These are phyloP conservation scores for Xestobium rufovillosum DNA, from an alignment of 2,888 invertebrate genomes.

Conservation along the genomic window DNA sequence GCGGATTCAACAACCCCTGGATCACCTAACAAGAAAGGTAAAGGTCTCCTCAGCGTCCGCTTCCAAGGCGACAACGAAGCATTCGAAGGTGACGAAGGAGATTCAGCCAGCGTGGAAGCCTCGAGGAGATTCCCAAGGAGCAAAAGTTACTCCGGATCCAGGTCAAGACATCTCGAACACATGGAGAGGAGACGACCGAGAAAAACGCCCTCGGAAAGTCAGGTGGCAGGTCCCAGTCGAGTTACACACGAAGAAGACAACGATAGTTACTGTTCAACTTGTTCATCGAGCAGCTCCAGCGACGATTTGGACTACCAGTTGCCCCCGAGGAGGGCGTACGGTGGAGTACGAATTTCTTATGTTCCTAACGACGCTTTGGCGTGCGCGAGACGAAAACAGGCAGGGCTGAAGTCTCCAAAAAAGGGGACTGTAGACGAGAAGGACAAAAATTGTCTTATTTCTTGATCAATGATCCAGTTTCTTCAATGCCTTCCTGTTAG, in stretches of 20 bases:
- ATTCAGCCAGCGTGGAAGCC: conserved; percentile 34
- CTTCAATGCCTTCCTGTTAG: no score
- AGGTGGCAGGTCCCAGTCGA: conserved; percentile 32
- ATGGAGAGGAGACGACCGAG: conserved; percentile 33
- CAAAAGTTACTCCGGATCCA: conserved; percentile 48
- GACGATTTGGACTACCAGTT: conserved; percentile 82
- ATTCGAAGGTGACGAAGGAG: conserved; percentile 42
- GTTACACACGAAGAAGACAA: conserved; percentile 55
- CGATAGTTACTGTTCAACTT: conserved; percentile 82
- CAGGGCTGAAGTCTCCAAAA: conserved; percentile 39
- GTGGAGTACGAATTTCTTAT: conserved; percentile 84
- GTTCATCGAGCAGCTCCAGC: conserved; percentile 77
- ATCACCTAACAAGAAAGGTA: conserved; percentile 38
- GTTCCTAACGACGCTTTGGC: conserved; percentile 88
- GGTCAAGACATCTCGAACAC: conserved; percentile 38
- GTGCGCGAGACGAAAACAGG: conserved; percentile 64
- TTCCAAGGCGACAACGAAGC: conserved; percentile 49
- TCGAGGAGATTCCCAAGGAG: conserved; percentile 44
- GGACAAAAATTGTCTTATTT: conserved; percentile 78
- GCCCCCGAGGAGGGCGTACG: conserved; percentile 75
- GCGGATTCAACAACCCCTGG: conserved; percentile 35
- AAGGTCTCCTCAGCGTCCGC: conserved; percentile 45
- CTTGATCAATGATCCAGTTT: conserved; percentile 53
- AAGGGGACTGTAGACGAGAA: conserved; percentile 47
- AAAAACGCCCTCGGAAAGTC: conserved; percentile 37